Base-by-base conservation (phyloP, 2,797 vertebrate genomes). In the Erethizon dorsatum region DNA sequence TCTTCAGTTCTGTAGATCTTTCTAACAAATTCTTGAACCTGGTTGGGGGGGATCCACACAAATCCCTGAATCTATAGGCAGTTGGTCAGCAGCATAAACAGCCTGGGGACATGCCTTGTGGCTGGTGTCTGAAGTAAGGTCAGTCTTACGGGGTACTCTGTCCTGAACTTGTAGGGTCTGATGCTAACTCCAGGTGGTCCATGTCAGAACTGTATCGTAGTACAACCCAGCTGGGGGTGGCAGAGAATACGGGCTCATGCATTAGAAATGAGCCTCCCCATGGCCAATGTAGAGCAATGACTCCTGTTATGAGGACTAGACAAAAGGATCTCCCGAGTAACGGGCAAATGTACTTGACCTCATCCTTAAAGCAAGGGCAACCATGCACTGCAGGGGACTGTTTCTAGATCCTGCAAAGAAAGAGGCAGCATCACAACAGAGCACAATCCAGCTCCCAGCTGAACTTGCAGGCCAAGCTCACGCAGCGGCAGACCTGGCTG, bases 401-500 rank as follows among this genome's bases (percentile, higher is more conserved):
- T 50, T 83, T 37, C 57, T 56, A 83, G 65, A 54, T 10, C 41
- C 18, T 52, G 37, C 2, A 45, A 54, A 87, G 65, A 83, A 83
- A 87, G 57, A 85, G 37, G 73, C 5, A 28, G 37, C n/a, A 4
- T 69, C 12, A 2, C 3, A 20, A 13, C 5, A 18, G 9, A 41
- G 28, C n/a, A 41, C 12, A 59, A 11, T 0, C 10, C 17, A 31
- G 83, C 37, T 45, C 17, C 24, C 11, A 15, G 54, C 15, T 17
- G n/a, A 33, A n/a, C 11, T 37, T 22, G 7, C 11, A 52, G 45
- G 47, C 24, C 22, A 22, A 1, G 3, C 37, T 67, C 24, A 11
- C 0, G 2, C 1, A 20, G 56, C 0, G 45, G 69, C 61, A 63
- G 90, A 11, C 5, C 71, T 10, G 63, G 56, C 31, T 1, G 15